Evolutionary conservation across 2,113 vertebrate genomes (phyloP).

Genomic region (Porphyrio hochstetteri): DNA sequence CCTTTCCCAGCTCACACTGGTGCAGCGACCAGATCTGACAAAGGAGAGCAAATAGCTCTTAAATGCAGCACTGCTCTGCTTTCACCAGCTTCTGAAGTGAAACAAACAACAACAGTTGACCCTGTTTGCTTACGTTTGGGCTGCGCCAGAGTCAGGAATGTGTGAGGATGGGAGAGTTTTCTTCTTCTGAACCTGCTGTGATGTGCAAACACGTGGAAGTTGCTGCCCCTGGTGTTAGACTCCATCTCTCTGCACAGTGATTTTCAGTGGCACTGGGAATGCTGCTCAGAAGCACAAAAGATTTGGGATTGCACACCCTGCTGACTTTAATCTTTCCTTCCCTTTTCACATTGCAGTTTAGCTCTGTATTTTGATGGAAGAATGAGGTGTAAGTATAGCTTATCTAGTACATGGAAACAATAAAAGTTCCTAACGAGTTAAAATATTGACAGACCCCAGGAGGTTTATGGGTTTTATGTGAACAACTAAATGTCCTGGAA

Average conservation of each 20-base stretch:
- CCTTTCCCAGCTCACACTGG: slow-evolving; percentile 16
- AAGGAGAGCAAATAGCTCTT: slow-evolving; percentile 38
- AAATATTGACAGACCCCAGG: not conserved
- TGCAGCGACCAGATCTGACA: slow-evolving; percentile 25
- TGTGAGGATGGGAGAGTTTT: not conserved
- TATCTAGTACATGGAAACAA: not conserved
- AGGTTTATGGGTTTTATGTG: not conserved
- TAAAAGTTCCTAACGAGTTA: not conserved
- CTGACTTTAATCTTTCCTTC: not conserved
- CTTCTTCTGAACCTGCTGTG: not conserved
- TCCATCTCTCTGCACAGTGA: not conserved
- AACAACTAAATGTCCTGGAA: not conserved
- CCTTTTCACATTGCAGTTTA: not conserved
- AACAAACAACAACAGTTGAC: not conserved
- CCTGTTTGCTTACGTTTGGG: not conserved
- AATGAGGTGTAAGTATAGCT: not conserved
- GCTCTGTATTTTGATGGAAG: not conserved
- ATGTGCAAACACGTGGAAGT: not conserved
- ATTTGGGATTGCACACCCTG: not conserved
- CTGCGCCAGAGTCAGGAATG: not conserved
- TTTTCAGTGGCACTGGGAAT: not conserved
- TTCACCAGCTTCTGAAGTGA: slow-evolving; percentile 35
- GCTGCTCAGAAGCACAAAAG: not conserved
- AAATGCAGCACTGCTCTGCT: not conserved
- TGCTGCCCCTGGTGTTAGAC: not conserved